Evolutionary conservation across 1,140 invertebrate species (phyloP).

Genomic region (Lepidurus apus): DNA sequence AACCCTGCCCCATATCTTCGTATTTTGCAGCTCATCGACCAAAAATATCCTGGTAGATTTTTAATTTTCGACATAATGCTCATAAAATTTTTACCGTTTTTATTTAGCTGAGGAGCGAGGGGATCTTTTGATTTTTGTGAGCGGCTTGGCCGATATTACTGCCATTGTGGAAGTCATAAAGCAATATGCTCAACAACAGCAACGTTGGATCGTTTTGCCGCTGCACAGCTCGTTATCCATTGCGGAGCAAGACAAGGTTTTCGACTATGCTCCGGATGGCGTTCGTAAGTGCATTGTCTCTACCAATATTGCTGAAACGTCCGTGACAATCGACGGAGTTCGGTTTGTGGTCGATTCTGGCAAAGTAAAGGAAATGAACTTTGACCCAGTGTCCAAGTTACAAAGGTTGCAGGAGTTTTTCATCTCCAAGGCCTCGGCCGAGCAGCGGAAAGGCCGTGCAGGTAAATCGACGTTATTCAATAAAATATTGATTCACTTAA

Average conservation of each 20-base stretch:
- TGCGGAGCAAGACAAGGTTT: slow-evolving; percentile 95
- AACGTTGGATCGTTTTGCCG: slow-evolving; percentile 90
- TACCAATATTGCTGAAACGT: slow-evolving; percentile 99
- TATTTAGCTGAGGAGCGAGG: slow-evolving; percentile 70
- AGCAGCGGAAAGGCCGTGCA: slow-evolving; percentile 92
- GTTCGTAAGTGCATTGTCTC: slow-evolving; percentile 95
- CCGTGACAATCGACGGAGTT: slow-evolving; percentile 97
- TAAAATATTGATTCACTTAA: not conserved
- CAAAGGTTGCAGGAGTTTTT: slow-evolving; percentile 87
- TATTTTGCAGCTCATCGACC: slow-evolving; percentile 86
- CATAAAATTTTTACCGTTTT: slow-evolving; percentile 31
- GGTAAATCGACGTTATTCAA: slow-evolving; percentile 48
- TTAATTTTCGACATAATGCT: slow-evolving; percentile 28
- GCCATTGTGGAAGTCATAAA: slow-evolving; percentile 79
- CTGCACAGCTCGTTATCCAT: slow-evolving; percentile 90
- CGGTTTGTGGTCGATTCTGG: slow-evolving; percentile 96
- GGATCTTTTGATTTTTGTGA: slow-evolving; percentile 93
- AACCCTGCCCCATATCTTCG: slow-evolving; percentile 88
- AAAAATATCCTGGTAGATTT: slow-evolving; percentile 68
- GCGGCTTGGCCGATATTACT: slow-evolving; percentile 92
- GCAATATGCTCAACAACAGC: slow-evolving; percentile 71
- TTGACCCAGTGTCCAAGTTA: slow-evolving; percentile 81
- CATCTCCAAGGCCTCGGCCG: slow-evolving; percentile 94
- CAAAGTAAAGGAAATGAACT: slow-evolving; percentile 96
- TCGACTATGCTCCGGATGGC: slow-evolving; percentile 92